Evolutionary conservation across 2,113 vertebrate species (phyloP), one percentile per base, ranked within the genome.

Genomic region (Brachyhypopomus occidentalis): DNA sequence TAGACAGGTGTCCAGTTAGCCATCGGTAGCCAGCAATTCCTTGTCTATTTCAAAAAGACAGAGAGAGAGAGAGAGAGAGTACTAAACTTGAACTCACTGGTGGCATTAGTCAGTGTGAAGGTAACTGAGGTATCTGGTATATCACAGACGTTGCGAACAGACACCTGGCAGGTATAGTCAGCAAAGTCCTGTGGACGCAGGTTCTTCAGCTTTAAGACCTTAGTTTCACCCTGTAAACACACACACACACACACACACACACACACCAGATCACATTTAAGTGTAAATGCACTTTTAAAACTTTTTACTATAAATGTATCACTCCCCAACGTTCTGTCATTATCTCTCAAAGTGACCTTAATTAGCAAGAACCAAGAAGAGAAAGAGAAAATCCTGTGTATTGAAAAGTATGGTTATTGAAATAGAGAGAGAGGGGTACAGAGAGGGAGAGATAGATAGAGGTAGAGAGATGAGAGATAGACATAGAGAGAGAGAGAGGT

Each of bases 161-260:
- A 98, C 90, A 98, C 98, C 89, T 98, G 96, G 84, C 98, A 99
- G 0, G 96, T 97, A 87, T 99, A 99, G 90, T 97, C 95, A 80
- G 96, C 96, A 17, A 97, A 98, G 90, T 99, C 97, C 85, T 97
- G 96, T 4, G 95, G 95, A 56, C 98, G 86, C 34, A 99, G 91
- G 84, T 99, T 99, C 91, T 99, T 99, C 88, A 99, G 90, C 87
- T 99, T 99, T 90, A 99, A 89, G 85, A 99, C 97, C 91, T 99
- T 99, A 36, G 98, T 99, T 93, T 99, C 98, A 59, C 97, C 98
- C 98, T 99, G 83, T 78, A 23, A 87, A 86, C 27, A 78, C 17
- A 75, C 12, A 75, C 20, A 78, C n/a, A 62, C 30, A 75, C 72
- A 87, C 25, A 63, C 60, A 56, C 30, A 36, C 38, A 48, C 45